These are phyloP conservation scores for Coptodon bakossiorum DNA, from an alignment of 2,113 vertebrate genomes.

Conservation along the genomic window DNA sequence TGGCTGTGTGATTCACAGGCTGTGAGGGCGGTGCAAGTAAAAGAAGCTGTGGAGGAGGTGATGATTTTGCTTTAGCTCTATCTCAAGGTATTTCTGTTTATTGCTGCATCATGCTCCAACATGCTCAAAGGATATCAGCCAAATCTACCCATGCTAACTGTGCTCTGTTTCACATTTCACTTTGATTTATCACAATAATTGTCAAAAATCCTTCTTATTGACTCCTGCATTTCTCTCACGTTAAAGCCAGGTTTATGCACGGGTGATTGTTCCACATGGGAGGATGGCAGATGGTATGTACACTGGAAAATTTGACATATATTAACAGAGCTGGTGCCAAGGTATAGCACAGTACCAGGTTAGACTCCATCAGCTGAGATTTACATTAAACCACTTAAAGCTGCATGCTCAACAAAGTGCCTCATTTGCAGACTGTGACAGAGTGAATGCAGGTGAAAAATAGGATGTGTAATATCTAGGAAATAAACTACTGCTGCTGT, in stretches of 20 bases:
- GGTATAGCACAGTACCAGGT: neutral
- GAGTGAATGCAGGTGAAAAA: neutral
- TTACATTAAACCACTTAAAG: neutral
- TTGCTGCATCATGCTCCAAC: slow-evolving; percentile 40
- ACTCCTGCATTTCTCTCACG: neutral
- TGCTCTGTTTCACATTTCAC: neutral
- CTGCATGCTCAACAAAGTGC: neutral
- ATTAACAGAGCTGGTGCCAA: neutral
- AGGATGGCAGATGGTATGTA: neutral
- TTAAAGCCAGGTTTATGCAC: neutral
- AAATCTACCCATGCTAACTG: neutral
- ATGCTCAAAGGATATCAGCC: neutral
- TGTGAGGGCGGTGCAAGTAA: neutral
- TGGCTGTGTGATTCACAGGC: slow-evolving; percentile 19
- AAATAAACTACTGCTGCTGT: neutral
- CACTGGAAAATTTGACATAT: neutral
- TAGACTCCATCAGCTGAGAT: neutral
- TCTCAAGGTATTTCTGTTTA: neutral
- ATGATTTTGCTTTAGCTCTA: neutral
- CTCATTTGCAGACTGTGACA: neutral
- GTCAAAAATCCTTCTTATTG: neutral
- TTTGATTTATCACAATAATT: neutral
- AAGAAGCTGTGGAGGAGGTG: neutral
- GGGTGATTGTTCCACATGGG: neutral
- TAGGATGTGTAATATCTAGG: neutral